phyloP scores from a whole-genome alignment of 2,888 invertebrate species.

The Eulithis prunata region DNA sequence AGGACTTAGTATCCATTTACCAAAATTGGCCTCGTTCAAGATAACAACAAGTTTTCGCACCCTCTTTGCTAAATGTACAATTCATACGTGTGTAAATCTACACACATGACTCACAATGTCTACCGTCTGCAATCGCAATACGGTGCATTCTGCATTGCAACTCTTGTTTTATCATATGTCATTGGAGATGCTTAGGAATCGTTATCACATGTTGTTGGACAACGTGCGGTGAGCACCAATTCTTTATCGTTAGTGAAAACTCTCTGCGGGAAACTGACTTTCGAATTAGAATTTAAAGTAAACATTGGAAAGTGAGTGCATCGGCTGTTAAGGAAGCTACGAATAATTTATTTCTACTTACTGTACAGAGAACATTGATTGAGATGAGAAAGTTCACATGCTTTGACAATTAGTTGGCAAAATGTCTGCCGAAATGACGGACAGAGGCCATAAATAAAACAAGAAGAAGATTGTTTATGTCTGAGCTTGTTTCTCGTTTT shows the following conservation, averaged over 20 bases:
- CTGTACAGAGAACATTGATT: no score
- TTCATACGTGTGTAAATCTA: slow-evolving; percentile 79
- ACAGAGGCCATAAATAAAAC: no score
- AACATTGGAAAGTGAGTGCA: neutral
- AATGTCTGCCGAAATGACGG: no score
- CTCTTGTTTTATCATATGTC: slow-evolving; percentile 67
- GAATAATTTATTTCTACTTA: no score
- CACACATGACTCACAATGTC: slow-evolving; percentile 34
- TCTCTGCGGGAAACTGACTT: slow-evolving; percentile 32
- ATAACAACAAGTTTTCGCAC: slow-evolving; percentile 84
- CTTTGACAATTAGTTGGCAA: no score
- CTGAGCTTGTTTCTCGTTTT: no score
- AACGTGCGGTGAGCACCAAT: slow-evolving; percentile 61
- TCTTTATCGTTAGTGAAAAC: slow-evolving; percentile 62
- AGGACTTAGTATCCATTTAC: slow-evolving; percentile 85
- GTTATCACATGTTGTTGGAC: slow-evolving; percentile 75
- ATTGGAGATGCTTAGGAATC: slow-evolving; percentile 65
- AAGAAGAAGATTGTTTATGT: no score
- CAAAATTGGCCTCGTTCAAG: slow-evolving; percentile 83
- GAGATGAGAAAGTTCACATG: no score
- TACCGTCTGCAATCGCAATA: slow-evolving; percentile 40
- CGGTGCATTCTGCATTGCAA: slow-evolving; percentile 38
- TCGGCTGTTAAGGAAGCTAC: no score
- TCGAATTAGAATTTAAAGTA: slow-evolving; percentile 30
- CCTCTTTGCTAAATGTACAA: slow-evolving; percentile 82